A percentile compares a stretch with the other conserved stretches of the same genome.
Evolutionary conservation across 2,888 invertebrate species (phyloP).

Genomic region (Ditula angustiorana): DNA sequence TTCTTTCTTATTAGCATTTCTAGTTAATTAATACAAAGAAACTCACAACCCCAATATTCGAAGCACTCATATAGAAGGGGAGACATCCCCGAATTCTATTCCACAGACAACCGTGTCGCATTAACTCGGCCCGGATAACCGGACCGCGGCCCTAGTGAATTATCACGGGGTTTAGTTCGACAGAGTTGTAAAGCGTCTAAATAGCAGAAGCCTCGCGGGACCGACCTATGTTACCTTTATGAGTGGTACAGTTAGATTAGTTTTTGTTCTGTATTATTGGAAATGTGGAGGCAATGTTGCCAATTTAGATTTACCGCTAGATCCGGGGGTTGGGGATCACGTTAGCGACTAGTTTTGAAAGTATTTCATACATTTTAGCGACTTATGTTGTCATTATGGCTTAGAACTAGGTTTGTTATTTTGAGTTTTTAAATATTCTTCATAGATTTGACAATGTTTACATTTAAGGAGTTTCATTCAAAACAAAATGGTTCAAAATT

Average conservation of each 20-base stretch:
- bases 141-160: constrained; percentile 28
- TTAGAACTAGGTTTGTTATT: too few species aligned
- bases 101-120: constrained; percentile 38
- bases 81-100: constrained; percentile 21
- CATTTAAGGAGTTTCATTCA: too few species aligned
- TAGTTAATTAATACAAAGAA: constrained; percentile 22
- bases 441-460: too few species aligned
- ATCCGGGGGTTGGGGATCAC: too few species aligned
- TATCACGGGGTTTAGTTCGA: constrained; percentile 38
- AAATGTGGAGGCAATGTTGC: constrained; percentile 30
- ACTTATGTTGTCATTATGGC: too few species aligned
- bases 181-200: constrained; percentile 44
- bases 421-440: too few species aligned
- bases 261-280: constrained; percentile 42
- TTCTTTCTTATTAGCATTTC: constrained; percentile 15
- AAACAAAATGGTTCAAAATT: too few species aligned
- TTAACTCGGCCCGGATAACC: constrained; percentile 19
- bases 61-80: constrained; percentile 17
- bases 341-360: too few species aligned
- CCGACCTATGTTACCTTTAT: constrained; percentile 43
- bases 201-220: constrained; percentile 39
- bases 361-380: too few species aligned
- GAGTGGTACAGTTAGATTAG: constrained; percentile 43
- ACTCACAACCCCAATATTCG: constrained; percentile 22
- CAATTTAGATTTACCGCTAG: too few species aligned